Evolutionary conservation across 1,140 invertebrate species (phyloP).

Genomic region (Euborellia annulipes): DNA sequence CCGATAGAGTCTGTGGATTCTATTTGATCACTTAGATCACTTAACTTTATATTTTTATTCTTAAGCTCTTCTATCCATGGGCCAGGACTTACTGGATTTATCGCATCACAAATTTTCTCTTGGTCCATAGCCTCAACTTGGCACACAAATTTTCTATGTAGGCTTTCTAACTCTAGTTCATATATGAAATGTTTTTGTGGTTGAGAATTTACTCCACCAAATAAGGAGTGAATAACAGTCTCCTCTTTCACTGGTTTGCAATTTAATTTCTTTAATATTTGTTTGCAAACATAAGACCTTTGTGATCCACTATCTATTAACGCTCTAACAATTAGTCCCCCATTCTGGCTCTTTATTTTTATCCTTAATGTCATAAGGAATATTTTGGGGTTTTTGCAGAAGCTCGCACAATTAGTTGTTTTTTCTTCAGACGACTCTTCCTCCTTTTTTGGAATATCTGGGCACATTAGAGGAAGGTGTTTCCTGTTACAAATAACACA

Average conservation of each 20-base stretch:
- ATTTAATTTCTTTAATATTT: neutral
- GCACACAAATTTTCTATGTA: neutral
- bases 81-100: neutral
- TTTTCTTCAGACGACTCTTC: neutral
- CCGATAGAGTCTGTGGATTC: slow-evolving; percentile 13
- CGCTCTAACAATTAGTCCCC: neutral
- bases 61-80: neutral
- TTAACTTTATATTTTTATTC: neutral
- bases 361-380: neutral
- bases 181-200: neutral
- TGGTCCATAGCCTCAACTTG: neutral
- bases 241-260: neutral
- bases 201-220: neutral
- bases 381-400: neutral
- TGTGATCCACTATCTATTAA: neutral
- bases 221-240: neutral
- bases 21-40: neutral
- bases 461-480: neutral
- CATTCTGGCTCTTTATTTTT: neutral
- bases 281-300: neutral
- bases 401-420: neutral
- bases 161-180: neutral
- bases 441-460: neutral
- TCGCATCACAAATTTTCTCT: neutral
- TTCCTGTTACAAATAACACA: neutral